Conservation (phyloP, 2,797 vertebrate species). For the Mallotus villosus region DNA sequence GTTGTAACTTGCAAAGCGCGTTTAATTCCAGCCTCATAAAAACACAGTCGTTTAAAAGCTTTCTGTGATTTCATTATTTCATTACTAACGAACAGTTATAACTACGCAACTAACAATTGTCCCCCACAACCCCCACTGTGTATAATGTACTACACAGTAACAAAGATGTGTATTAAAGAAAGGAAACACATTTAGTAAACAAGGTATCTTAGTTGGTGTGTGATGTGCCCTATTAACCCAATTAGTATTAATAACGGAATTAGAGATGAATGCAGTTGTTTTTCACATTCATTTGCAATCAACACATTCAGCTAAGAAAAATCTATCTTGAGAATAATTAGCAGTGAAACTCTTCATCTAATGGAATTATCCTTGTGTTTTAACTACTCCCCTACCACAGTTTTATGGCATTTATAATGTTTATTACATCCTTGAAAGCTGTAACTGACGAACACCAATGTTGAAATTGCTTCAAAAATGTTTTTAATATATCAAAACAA, state of each 20-base stretch:
- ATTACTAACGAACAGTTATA: too few species aligned
- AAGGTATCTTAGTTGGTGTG: conserved; percentile 47
- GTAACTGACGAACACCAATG: not conserved
- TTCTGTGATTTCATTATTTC: too few species aligned
- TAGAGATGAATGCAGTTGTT: conserved; percentile 50
- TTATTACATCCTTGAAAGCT: not conserved
- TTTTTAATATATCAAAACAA: conserved; percentile 14
- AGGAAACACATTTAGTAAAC: conserved; percentile 46
- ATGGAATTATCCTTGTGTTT: conserved; percentile 45
- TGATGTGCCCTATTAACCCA: conserved; percentile 53
- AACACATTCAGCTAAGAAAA: conserved; percentile 51
- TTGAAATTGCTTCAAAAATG: conserved; percentile 20
- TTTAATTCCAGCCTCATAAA: too few species aligned
- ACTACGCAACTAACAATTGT: not conserved
- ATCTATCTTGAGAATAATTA: conserved; percentile 55
- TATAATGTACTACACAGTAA: conserved; percentile 20
- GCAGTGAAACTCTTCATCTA: conserved; percentile 50
- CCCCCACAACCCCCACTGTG: conserved; percentile 12
- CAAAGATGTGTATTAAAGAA: not conserved
- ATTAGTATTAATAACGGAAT: conserved; percentile 45
- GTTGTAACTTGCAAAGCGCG: too few species aligned
- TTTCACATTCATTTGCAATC: conserved; percentile 41
- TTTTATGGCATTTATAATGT: not conserved
- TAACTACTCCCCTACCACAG: conserved; percentile 33
- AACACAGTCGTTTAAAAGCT: too few species aligned